Evolutionary conservation across 2,888 invertebrate species (phyloP), one percentile per base, ranked within the genome.

Genomic region (Ichneumoninae sp.): DNA sequence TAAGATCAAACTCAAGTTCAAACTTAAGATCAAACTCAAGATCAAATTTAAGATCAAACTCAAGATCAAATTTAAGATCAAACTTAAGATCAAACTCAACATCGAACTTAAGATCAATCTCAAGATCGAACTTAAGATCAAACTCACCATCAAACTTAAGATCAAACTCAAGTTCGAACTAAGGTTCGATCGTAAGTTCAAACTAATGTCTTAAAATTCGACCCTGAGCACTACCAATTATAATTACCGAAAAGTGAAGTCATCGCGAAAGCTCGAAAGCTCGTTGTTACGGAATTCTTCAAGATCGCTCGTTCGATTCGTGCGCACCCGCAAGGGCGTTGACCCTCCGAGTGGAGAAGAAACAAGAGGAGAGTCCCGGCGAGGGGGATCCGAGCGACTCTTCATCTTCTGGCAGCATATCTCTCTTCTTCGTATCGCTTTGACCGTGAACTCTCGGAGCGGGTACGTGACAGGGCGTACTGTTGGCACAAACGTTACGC

Each of bases 361-460:
- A 62, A 75, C 47, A 44, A 30, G 26, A 33, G 62, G 30, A 60
- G 60, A 62, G 62, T n/a, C 16, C 22, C 44, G 47, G 30, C n/a
- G 62, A 40, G 75, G 26, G 44, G 62, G 60, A 62, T 71, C 76
- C 22, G 33, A 54, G 33, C 33, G 65, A 65, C 40, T 36, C 22
- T 36, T 66, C 66, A 54, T 40, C 40, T 54, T 36, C 40, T 75
- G 50, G 19, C 22, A 50, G 40, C 40, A 33, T 82, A 75, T 84
- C 77, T 84, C 77, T 84, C 54, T 47, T 71, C 66, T 47, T 54
- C 69, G 76, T 83, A 74, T 80, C 82, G 65, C 52, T 77, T 62
- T 80, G 86, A 76, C 86, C 86, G 65, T 86, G 86, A 86, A 86
- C 86, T 82, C 80, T 26, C 47, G 80, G 83, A 74, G 57, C 50